Base-by-base conservation (phyloP, 2,888 invertebrate genomes). In the Acrobeloides nanus region DNA sequence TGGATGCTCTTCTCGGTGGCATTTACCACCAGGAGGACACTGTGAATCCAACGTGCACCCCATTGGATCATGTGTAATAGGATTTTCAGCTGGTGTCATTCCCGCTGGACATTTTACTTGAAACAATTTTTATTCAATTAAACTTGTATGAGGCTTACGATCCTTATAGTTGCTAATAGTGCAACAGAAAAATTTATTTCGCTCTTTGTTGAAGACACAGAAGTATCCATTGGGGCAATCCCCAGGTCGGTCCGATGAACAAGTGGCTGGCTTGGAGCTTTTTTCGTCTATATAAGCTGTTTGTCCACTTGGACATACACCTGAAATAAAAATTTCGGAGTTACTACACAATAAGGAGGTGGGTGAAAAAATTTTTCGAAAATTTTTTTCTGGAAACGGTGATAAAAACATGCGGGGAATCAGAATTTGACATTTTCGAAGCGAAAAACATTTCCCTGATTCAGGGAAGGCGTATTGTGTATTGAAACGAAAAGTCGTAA, bases 121-220 rank as follows among this genome's bases (percentile, higher is more conserved):
- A 38, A 46, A 8, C 4, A 3, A 6, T n/a, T 39, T 17, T 20
- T 46, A 20, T 21, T 15, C 10, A 17, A 6, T 18, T 7, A 15
- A 12, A 46, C 21, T 17, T 12, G 4, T 12, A 45, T 3, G 23
- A 21, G 25, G 6, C 35, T 47, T 35, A 56, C 56, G 37, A 3
- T 39, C 42, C 24, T 52, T 47, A 18, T 48, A 34, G 23, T 53
- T 48, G 38, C 57, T 59, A n/a, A 32, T 42, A 10, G 57, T 55
- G 48, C 67, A 67, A 46, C 67, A 67, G 41, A 53, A 67, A 50
- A 59, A 59, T n/a, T 55, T 50, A 31, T 55, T 53, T 32, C 61
- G 39, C 44, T 59, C 51, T 2, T 51, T 53, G 32, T 61, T 64
- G 51, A 53, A 66, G 6, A 52, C 48, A 38, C 66, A 65, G 21